Evolutionary conservation across 2,888 invertebrate genomes (phyloP), one percentile per base, ranked within the genome.

Genomic region (Plemyria rubiginata): DNA sequence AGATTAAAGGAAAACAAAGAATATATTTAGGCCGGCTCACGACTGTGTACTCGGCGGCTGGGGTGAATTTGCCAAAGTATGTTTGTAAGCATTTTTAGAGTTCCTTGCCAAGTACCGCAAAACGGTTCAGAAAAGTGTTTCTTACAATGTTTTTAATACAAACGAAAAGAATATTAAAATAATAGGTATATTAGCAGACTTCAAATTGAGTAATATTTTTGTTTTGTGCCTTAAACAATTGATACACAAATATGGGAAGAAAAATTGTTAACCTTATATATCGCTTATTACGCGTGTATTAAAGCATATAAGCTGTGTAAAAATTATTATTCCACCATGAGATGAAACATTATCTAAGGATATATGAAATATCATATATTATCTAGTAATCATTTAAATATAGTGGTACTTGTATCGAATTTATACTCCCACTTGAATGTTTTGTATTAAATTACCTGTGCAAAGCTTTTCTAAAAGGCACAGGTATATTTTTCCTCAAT

Each of bases 1-100:
- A 81, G 79, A 84, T 84, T 78, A 82, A 85, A 84, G 76, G 77
- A 78, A 82, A 81, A 81, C 73, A 78, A 77, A 75, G 70, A 68
- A 66, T 67, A 67, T 68, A 74, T 55, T 55, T 49, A 72, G 69
- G 66, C 64, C 69, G 71, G 65, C 71, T n/a, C n/a, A n/a, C n/a
- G n/a, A n/a, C n/a, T 73, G 70, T 67, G 72, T 53, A 51, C 29
- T 48, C 60, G 22, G 41, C 11, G 45, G 56, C 28, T 45, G 36
- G 76, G 76, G 77, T 68, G 73, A 70, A 72, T 73, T 70, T 73
- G 57, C 67, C 66, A 65, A 70, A 64, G 70, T 67, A 66, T 62
- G 43, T 65, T 65, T 66, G 65, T 48, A 62, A 60, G 62, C 48
- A 53, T 48, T 57, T 59, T 70, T 54, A 66, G 63, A 15, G 22